Conservation (phyloP, 2,113 vertebrate genomes). For the Coracopsis vasa region DNA sequence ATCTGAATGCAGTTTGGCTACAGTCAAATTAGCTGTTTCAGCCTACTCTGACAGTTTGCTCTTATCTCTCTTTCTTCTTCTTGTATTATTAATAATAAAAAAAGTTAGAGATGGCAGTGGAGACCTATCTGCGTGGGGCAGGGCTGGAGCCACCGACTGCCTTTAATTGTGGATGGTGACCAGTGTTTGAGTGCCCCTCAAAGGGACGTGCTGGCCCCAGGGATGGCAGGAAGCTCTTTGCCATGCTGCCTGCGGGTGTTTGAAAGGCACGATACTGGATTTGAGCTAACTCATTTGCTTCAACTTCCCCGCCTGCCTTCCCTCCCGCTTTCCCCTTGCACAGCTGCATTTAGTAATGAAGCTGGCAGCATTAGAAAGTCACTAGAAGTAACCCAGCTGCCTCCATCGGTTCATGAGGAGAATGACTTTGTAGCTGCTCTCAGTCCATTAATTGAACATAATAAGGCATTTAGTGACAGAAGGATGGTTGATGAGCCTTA, state of each 20-base stretch:
- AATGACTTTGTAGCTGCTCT: conserved; percentile 48
- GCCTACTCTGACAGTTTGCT: conserved; percentile 49
- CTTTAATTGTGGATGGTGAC: background rate
- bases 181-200: background rate
- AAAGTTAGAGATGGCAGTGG: background rate
- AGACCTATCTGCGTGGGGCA: background rate
- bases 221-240: background rate
- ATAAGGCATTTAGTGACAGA: conserved; percentile 71
- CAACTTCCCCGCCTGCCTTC: background rate
- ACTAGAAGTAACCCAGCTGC: conserved; percentile 54
- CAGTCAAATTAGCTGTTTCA: conserved; percentile 60
- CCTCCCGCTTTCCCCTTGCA: background rate
- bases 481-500: conserved; percentile 66
- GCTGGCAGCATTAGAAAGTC: conserved; percentile 31
- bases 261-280: background rate
- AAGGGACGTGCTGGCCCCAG: background rate
- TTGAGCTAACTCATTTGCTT: background rate
- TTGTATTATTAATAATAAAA: conserved; percentile 59
- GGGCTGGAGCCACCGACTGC: background rate
- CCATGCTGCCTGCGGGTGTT: background rate
- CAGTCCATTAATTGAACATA: conserved; percentile 70
- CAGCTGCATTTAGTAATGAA: conserved; percentile 47
- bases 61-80: conserved; percentile 57
- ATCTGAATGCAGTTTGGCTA: conserved; percentile 60
- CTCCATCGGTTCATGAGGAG: conserved; percentile 3